Evolutionary conservation across 2,888 invertebrate species (phyloP).

Genomic region (Archaeoteleia sp.): DNA sequence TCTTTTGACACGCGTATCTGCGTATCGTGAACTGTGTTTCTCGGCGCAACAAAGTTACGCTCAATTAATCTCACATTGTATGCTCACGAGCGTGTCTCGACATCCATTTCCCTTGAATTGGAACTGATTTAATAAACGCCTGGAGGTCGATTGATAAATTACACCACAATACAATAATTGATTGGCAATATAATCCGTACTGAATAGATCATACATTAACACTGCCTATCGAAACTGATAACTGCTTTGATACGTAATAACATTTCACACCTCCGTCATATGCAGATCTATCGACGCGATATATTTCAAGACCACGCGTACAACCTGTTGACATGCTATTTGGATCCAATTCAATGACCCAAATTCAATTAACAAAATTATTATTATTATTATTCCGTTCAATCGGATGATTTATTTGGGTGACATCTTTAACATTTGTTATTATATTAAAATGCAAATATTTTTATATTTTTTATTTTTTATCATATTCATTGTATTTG

Average conservation of each 20-base stretch:
- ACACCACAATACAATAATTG: conserved; percentile 36
- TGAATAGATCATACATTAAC: conserved; percentile 42
- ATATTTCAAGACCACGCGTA: conserved; percentile 1
- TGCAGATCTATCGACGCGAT: conserved; percentile 10
- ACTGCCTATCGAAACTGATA: conserved; percentile 27
- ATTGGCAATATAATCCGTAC: conserved; percentile 32
- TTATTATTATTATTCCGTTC: too few relatives aligned
- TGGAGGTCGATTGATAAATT: conserved; percentile 43
- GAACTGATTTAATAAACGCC: conserved; percentile 46
- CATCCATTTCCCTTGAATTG: conserved; percentile 43
- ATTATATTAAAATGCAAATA: too few relatives aligned
- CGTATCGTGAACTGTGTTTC: conserved; percentile 25
- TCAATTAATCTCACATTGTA: conserved; percentile 45
- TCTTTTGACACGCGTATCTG: conserved; percentile 24
- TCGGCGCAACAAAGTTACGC: conserved; percentile 37
- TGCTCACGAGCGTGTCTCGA: conserved; percentile 46
- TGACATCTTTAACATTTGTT: too few relatives aligned
- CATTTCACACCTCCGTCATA: conserved; percentile 29
- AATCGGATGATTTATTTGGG: too few relatives aligned
- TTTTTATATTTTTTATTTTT: too few relatives aligned
- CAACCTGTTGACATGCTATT: background rate
- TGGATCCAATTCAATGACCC: background rate
- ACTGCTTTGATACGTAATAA: conserved; percentile 15
- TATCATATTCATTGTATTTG: too few relatives aligned
- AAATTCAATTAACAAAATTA: too few relatives aligned